phyloP scores from a whole-genome alignment of 1,140 invertebrate genomes.

The Listronotus bonariensis region DNA sequence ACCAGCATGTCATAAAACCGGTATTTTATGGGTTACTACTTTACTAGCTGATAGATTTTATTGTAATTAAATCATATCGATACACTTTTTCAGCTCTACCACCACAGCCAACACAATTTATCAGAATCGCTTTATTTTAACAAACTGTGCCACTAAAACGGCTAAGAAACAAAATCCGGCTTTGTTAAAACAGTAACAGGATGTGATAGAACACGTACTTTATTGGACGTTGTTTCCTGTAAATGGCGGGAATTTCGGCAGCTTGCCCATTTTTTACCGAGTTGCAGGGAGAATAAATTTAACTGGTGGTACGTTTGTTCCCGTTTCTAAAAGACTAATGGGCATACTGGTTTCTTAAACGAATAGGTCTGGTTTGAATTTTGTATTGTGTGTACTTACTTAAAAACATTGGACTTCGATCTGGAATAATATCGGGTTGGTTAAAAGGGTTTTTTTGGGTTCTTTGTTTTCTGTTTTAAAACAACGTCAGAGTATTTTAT shows the following conservation, averaged over 20 bases:
- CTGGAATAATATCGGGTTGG: too few relatives aligned
- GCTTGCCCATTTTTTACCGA: constrained; percentile 34
- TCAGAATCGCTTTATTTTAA: too few relatives aligned
- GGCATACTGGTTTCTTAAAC: constrained; percentile 22
- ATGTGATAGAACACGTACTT: constrained; percentile 36
- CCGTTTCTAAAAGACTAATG: constrained; percentile 22
- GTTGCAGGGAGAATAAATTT: constrained; percentile 28
- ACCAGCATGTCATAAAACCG: too few relatives aligned
- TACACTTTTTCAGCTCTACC: too few relatives aligned
- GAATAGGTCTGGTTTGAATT: constrained; percentile 20
- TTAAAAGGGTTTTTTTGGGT: too few relatives aligned
- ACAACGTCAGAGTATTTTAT: too few relatives aligned
- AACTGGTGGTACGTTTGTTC: constrained; percentile 23
- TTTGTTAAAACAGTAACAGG: constrained; percentile 31
- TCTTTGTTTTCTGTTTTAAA: too few relatives aligned
- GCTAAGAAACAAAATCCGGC: constrained; percentile 29
- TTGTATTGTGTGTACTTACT: constrained; percentile 5
- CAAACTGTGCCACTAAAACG: neutral
- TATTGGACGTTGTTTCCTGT: constrained; percentile 29
- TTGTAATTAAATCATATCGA: too few relatives aligned
- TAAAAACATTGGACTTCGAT: too few relatives aligned
- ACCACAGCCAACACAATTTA: too few relatives aligned
- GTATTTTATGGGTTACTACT: too few relatives aligned
- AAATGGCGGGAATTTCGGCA: constrained; percentile 29
- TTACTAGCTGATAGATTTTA: too few relatives aligned